Conservation (phyloP, 1,140 invertebrate genomes). For the Planococcus citri region DNA sequence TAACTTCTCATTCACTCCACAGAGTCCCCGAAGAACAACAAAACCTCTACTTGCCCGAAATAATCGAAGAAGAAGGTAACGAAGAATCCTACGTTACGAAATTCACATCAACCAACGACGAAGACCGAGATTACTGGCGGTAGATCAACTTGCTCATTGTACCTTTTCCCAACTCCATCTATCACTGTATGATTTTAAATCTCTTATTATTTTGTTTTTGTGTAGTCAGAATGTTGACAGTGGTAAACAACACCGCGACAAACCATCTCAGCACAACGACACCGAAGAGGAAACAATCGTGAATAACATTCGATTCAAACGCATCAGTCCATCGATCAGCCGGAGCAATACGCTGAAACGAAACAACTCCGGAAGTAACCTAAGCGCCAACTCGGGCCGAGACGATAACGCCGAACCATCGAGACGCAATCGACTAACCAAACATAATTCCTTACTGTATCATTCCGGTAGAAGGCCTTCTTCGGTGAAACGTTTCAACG, state of each 20-base stretch:
- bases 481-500: neutral
- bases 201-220: neutral
- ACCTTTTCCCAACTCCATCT: neutral
- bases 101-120: neutral
- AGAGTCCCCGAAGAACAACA: slow-evolving; percentile 51
- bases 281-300: neutral
- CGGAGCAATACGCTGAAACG: neutral
- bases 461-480: neutral
- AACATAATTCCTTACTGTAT: slow-evolving; percentile 3
- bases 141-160: neutral
- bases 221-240: neutral
- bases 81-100: slow-evolving; percentile 26
- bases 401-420: neutral
- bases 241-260: neutral
- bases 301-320: neutral
- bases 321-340: neutral
- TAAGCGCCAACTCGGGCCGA: neutral
- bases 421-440: neutral
- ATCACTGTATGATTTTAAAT: neutral
- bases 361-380: neutral
- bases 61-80: slow-evolving; percentile 44
- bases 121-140: neutral
- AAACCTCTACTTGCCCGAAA: slow-evolving; percentile 45
- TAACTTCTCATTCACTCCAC: neutral
- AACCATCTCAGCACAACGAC: neutral